Conservation (phyloP, 2,113 vertebrate species). For the Tupaia chinensis region DNA sequence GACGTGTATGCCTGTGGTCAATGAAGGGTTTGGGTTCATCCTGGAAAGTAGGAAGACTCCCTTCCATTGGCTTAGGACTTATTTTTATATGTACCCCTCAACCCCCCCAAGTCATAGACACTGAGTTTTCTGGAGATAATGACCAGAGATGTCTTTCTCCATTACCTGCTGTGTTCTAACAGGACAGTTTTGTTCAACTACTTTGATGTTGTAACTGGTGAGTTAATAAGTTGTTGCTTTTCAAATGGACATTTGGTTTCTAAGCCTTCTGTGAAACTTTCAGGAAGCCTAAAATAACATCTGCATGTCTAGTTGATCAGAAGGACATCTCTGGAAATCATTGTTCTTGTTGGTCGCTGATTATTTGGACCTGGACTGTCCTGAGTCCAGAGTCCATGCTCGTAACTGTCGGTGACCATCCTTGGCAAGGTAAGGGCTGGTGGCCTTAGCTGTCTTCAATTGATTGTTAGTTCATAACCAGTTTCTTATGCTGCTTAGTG, state of each 20-base stretch:
- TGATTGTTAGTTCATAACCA: background rate
- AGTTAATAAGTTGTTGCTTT: conserved; percentile 19
- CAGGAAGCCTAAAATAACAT: background rate
- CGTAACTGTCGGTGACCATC: background rate
- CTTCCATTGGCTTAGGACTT: background rate
- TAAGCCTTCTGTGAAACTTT: background rate
- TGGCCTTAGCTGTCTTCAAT: background rate
- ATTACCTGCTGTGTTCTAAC: background rate
- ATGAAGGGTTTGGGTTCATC: background rate
- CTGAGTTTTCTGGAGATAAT: background rate
- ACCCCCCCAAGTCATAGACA: background rate
- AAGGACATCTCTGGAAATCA: background rate
- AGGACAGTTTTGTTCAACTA: conserved; percentile 23
- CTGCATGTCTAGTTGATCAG: background rate
- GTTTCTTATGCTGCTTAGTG: background rate
- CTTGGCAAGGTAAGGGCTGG: background rate
- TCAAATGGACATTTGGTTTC: conserved; percentile 6
- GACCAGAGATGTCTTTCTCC: background rate
- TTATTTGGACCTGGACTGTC: background rate
- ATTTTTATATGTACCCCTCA: background rate
- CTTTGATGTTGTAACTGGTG: background rate
- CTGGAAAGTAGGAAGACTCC: background rate
- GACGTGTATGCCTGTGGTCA: background rate
- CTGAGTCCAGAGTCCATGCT: background rate
- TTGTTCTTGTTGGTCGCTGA: background rate